Percentiles rank a stretch among this genome's conserved stretches.
Evolutionary conservation across 2,888 invertebrate species (phyloP).

Genomic region (Morinoia aosen): DNA sequence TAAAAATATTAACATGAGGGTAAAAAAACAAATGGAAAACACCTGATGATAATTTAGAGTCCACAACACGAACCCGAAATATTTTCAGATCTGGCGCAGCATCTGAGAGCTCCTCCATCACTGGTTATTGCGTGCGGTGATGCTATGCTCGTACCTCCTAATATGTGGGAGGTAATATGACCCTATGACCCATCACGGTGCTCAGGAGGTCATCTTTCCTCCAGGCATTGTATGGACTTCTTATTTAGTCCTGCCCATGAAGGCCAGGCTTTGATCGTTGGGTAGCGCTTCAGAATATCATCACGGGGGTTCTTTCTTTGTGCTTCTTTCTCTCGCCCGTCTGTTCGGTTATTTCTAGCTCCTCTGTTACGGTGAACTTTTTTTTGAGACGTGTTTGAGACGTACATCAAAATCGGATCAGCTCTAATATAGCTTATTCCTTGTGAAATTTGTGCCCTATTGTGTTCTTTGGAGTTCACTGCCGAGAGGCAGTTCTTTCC

Average conservation of each 20-base stretch:
- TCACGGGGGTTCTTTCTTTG: not conserved
- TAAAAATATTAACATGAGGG: not conserved
- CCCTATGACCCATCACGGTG: slow-evolving; percentile 35
- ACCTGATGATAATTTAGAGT: not conserved
- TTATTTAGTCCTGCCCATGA: not conserved
- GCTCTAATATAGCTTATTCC: no score
- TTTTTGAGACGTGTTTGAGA: not conserved
- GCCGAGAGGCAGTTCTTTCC: no score
- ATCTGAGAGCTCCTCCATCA: not conserved
- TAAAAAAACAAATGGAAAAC: not conserved
- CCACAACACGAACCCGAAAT: not conserved
- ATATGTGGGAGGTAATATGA: slow-evolving; percentile 31
- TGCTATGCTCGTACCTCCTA: not conserved
- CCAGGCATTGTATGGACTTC: not conserved
- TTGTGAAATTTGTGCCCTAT: no score
- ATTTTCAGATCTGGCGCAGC: not conserved
- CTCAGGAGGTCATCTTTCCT: slow-evolving; percentile 40
- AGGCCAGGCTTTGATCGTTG: not conserved
- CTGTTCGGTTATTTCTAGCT: not conserved
- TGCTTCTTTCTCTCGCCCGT: not conserved
- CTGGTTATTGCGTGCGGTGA: not conserved
- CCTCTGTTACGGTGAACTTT: not conserved
- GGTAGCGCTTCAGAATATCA: not conserved
- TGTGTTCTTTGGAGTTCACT: no score
- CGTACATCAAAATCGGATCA: no score